Base-by-base conservation (phyloP, 2,888 invertebrate species). In the Heliconius erato region DNA sequence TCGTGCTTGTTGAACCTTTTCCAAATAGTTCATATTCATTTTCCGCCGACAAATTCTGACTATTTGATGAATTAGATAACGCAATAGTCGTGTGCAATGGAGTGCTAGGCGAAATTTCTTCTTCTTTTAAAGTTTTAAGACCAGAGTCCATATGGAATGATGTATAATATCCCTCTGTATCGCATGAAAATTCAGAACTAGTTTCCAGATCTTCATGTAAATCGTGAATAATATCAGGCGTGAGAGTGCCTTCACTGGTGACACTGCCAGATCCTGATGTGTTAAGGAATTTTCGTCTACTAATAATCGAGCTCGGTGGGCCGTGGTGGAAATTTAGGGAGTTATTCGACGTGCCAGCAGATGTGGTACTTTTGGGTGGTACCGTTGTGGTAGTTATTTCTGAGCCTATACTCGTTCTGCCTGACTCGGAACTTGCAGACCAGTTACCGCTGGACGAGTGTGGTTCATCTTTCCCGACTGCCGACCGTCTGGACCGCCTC, bases 111-210 rank as follows among this genome's bases (percentile, higher is more conserved):
- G 94, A 93, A 74, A 94, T 88, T 85, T 96, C 94, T 85, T 97
- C 96, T 92, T 98, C 98, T 90, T 98, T 97, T 23, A 98, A 94
- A 0, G 98, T 98, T 90, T 98, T 98, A 85, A 99, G 93, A 0
- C 99, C 99, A 81, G 99, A 99, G 93, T 99, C 99, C 97, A 98
- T 98, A 93, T 99, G 99, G 96, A 99, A 99, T 32, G 99, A 99
- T 0, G 99, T 99, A 92, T 99, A 99, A 92, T 99, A 99, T 12
- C 99, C 99, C 94, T 99, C 99, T 2, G 99, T 99, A 91, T 99
- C 99, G 90, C 99, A 98, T 3, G 99, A 99, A 92, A 99, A 99
- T 83, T 98, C 98, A 0, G 99, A 99, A 87, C 98, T 98, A 1
- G 98, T 98, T 94, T 98, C 98, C 79, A 98, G 97, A 90, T 98